These are phyloP conservation scores for Acanthurus tractus DNA, from an alignment of 2,797 vertebrate genomes.

Conservation along the genomic window DNA sequence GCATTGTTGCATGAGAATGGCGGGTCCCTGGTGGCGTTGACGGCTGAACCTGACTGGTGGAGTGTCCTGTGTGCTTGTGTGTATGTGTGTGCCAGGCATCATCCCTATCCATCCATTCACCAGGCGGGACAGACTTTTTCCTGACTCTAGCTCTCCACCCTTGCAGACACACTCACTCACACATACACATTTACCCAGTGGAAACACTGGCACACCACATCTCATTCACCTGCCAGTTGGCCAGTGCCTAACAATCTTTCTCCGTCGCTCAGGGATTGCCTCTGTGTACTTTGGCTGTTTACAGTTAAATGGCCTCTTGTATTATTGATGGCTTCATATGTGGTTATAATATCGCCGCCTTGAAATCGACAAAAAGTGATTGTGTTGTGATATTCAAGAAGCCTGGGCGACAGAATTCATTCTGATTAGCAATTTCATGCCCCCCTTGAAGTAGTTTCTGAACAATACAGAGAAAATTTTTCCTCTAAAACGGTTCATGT, in stretches of 20 bases:
- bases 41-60: conserved; percentile 83
- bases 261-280: conserved; percentile 72
- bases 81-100: conserved; percentile 63
- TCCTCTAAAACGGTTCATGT: conserved; percentile 35
- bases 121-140: conserved; percentile 71
- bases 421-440: conserved; percentile 51
- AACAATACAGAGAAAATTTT: conserved; percentile 41
- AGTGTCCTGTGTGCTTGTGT: conserved; percentile 67
- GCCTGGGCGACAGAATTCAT: conserved; percentile 59
- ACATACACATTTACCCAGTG: conserved; percentile 71
- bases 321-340: conserved; percentile 87
- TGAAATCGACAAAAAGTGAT: conserved; percentile 76
- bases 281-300: conserved; percentile 82
- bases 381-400: conserved; percentile 65
- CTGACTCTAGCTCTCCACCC: conserved; percentile 51
- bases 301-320: conserved; percentile 85
- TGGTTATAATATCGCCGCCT: conserved; percentile 75
- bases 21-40: conserved; percentile 89
- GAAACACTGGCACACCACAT: conserved; percentile 74
- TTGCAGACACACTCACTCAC: conserved; percentile 26
- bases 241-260: conserved; percentile 68
- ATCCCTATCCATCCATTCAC: conserved; percentile 77
- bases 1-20: conserved; percentile 99
- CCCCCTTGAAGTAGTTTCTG: conserved; percentile 43
- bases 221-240: conserved; percentile 76